phyloP scores from a whole-genome alignment of 2,888 invertebrate genomes.

The Athripsodes cinereus region DNA sequence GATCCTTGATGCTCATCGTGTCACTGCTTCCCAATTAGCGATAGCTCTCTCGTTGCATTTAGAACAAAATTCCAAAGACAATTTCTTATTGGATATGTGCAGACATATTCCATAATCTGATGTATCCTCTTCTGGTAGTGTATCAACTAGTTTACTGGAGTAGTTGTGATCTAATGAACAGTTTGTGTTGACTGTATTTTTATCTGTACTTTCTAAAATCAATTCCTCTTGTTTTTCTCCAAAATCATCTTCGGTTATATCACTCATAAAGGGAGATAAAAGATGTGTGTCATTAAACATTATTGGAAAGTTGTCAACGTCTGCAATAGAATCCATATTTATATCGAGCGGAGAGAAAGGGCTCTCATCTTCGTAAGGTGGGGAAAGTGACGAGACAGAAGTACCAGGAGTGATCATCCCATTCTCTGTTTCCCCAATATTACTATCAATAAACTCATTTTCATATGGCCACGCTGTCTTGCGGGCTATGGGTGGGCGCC shows the following conservation, averaged over 20 bases:
- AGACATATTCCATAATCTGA: conserved; percentile 50
- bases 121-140: conserved; percentile 10
- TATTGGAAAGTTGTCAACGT: conserved; percentile 14
- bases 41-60: conserved; percentile 47
- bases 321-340: conserved; percentile 12
- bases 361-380: conserved; percentile 4
- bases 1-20: conserved; percentile 7
- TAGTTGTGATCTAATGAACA: conserved; percentile 12
- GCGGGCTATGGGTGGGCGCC: conserved; percentile 5
- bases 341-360: conserved; percentile 14
- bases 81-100: conserved; percentile 49
- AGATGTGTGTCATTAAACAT: conserved; percentile 7
- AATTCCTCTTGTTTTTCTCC: conserved; percentile 3
- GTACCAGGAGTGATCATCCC: conserved; percentile 2
- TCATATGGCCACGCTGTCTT: conserved; percentile 15
- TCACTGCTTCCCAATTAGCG: conserved; percentile 11
- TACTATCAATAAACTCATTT: background rate
- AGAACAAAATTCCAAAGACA: conserved; percentile 54
- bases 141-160: conserved; percentile 5
- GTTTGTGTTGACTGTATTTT: background rate
- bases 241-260: conserved; percentile 3
- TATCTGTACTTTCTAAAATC: background rate
- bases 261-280: background rate
- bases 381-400: conserved; percentile 8
- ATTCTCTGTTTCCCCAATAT: background rate